phyloP scores from a whole-genome alignment of 1,140 invertebrate species.

The Thereuonema tuberculata region DNA sequence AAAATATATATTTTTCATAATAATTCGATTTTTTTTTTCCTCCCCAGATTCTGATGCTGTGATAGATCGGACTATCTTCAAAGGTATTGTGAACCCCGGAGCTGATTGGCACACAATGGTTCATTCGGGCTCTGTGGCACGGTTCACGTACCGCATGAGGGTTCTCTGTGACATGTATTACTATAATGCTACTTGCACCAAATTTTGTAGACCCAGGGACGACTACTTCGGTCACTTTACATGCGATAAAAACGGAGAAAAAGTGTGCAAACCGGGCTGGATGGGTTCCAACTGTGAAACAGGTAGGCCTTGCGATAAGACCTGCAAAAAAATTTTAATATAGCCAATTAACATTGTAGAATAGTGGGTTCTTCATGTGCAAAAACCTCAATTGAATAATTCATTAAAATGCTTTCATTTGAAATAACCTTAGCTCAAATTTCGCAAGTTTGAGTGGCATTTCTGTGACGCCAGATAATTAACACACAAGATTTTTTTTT shows the following conservation, averaged over 20 bases:
- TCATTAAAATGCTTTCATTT: too few relatives aligned
- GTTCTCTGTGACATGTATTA: constrained; percentile 33
- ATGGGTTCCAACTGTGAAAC: constrained; percentile 38
- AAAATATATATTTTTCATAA: too few relatives aligned
- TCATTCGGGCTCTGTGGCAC: constrained; percentile 39
- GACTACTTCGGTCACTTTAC: constrained; percentile 35
- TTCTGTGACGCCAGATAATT: too few relatives aligned
- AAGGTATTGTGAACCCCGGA: constrained; percentile 73
- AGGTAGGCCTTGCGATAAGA: too few relatives aligned
- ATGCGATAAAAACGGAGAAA: constrained; percentile 29
- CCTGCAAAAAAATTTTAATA: too few relatives aligned
- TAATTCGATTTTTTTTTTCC: too few relatives aligned
- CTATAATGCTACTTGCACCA: constrained; percentile 37
- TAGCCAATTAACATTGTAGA: too few relatives aligned
- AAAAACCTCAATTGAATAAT: too few relatives aligned
- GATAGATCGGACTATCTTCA: constrained; percentile 77
- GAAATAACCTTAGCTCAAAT: too few relatives aligned
- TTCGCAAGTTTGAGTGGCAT: too few relatives aligned
- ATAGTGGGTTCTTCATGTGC: too few relatives aligned
- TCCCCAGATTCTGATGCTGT: constrained; percentile 48
- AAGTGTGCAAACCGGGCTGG: constrained; percentile 37
- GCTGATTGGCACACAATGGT: constrained; percentile 78
- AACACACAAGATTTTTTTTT: too few relatives aligned
- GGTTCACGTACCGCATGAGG: constrained; percentile 33
- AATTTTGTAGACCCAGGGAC: constrained; percentile 24